Base-by-base conservation (phyloP, 2,113 vertebrate species). In the Atlantisia rogersi region DNA sequence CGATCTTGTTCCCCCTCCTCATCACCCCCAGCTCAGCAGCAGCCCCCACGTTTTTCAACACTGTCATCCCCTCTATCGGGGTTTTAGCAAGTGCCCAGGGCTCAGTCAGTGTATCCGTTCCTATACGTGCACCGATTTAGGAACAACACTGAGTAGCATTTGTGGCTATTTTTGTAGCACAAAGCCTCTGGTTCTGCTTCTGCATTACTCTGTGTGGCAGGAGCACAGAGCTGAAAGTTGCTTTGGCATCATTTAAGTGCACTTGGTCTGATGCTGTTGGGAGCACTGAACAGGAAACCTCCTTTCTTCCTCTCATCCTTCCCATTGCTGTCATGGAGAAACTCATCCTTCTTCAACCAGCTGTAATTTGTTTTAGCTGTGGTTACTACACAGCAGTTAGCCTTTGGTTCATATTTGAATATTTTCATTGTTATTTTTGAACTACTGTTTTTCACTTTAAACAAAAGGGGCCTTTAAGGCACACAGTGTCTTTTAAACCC, bases 381-480 rank as follows among this genome's bases (percentile, higher is more conserved):
- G 20, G 31, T 76, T 93, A 40, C 78, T 87, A 63, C 18, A 53
- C 22, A 50, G 21, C 12, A 7, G 63, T 95, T 88, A 92, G 48
- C 39, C 55, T 75, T 87, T 35, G 5, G 69, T 76, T 94, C 26
- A 42, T 62, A 92, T 87, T 73, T 68, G 40, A 93, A 87, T 91
- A 48, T 91, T 94, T 96, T 94, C 78, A 40, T 56, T 88, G 69
- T 59, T 90, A 93, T 97, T 97, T 58, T 68, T 85, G 16, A 95
- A 14, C 53, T 55, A 70, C 3, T 74, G 32, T 29, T 81, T 94
- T 94, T 93, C 48, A 84, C 56, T 82, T 82, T 58, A 84, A 96
- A 63, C 68, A 90, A 93, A 94, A 92, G 50, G 35, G 29, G 17
- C 11, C 80, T 94, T 95, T 89, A 91, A 96, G 76, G 80, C 75